Percentiles rank a stretch among this genome's conserved stretches.
These are phyloP conservation scores for Amphilophus citrinellus DNA, from an alignment of 2,113 vertebrate genomes.

Conservation along the genomic window DNA sequence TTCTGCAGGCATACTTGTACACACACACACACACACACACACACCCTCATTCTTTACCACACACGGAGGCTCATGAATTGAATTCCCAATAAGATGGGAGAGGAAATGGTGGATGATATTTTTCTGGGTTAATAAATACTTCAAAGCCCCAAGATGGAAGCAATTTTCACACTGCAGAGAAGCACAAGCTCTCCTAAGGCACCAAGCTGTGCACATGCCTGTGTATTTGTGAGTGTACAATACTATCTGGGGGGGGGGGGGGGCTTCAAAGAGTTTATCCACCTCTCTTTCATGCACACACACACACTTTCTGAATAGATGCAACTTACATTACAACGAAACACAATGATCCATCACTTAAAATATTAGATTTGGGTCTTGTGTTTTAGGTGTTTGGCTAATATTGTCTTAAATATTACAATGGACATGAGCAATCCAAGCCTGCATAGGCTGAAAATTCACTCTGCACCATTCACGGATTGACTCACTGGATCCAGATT, in stretches of 20 bases:
- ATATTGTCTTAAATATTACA: not conserved
- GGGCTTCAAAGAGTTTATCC: constrained; percentile 32
- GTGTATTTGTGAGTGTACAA: not conserved
- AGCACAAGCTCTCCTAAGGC: constrained; percentile 32
- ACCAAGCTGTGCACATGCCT: constrained; percentile 5
- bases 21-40: not conserved
- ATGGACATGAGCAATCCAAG: not conserved
- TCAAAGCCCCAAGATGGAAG: constrained; percentile 48
- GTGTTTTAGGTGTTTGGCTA: not conserved
- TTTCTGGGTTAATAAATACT: constrained; percentile 68
- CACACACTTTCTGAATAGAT: not conserved
- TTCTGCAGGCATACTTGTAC: constrained; percentile 6
- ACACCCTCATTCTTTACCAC: not conserved
- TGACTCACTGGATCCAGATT: not conserved
- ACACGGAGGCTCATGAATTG: constrained; percentile 45
- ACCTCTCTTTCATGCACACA: not conserved
- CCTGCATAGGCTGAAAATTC: not conserved
- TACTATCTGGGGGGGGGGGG: not conserved
- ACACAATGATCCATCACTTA: not conserved
- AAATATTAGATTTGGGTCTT: not conserved
- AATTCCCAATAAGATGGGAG: constrained; percentile 39
- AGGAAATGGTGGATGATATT: constrained; percentile 53
- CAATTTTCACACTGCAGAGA: constrained; percentile 47
- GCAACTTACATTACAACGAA: not conserved
- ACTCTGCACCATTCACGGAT: not conserved